phyloP scores from a whole-genome alignment of 2,797 vertebrate species.

The Adrianichthys oophorus region DNA sequence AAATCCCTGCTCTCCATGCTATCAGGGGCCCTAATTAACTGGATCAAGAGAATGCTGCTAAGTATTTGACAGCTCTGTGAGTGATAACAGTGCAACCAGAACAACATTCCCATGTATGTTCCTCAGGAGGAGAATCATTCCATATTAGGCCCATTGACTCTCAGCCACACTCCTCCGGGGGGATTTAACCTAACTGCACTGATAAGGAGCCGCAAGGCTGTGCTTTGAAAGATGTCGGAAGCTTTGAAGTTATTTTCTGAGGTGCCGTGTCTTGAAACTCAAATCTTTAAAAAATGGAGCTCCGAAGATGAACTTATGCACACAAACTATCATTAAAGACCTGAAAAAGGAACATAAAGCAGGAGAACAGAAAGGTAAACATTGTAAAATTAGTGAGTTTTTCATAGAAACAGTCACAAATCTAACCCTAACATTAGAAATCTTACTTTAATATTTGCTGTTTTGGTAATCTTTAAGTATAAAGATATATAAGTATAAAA shows the following conservation, averaged over 20 bases:
- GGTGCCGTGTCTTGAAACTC: slow-evolving; percentile 8
- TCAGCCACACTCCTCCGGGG: slow-evolving; percentile 46
- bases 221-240: slow-evolving; percentile 25
- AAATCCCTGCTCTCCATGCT: slow-evolving; percentile 50
- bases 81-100: slow-evolving; percentile 67
- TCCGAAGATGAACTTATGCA: neutral
- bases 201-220: slow-evolving; percentile 40
- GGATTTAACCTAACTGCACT: slow-evolving; percentile 54
- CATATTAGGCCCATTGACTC: slow-evolving; percentile 67
- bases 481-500: too few species aligned
- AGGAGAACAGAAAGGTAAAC: neutral
- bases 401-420: neutral
- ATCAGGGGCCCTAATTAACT: slow-evolving; percentile 75
- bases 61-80: slow-evolving; percentile 71
- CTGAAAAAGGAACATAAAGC: neutral
- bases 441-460: too few species aligned
- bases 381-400: neutral
- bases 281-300: neutral
- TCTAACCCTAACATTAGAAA: neutral
- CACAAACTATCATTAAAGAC: neutral
- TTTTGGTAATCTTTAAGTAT: too few species aligned
- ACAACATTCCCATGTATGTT: slow-evolving; percentile 49
- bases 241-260: slow-evolving; percentile 26
- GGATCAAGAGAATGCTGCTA: slow-evolving; percentile 69
- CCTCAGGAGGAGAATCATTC: slow-evolving; percentile 65